Base-by-base conservation (phyloP, 2,797 vertebrate genomes). In the Lerista edwardsae region DNA sequence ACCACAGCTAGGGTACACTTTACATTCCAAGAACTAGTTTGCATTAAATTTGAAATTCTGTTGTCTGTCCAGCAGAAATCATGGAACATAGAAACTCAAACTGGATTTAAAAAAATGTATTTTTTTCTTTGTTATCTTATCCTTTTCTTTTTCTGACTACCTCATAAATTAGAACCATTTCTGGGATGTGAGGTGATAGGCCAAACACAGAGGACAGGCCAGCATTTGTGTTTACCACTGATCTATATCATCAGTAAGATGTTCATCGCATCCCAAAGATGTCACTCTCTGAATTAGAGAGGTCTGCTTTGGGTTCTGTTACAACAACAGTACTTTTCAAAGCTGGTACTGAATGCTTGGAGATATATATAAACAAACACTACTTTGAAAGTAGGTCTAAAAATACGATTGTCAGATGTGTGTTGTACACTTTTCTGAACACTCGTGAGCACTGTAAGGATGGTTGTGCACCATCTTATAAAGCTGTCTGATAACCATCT, bases 291-390 rank as follows among this genome's bases (percentile, higher is more conserved):
- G 41, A 90, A 83, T 59, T 27, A 78, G 65, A 67, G n/a, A 86
- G 11, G 36, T 12, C 67, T 79, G 31, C 64, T 67, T 86, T 86
- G 62, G 23, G 4, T 81, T 15, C 51, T 69, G 25, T 86, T 34
- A 64, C 6, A 73, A 59, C 78, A 75, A 39, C 81, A 79, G 41
- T 1, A 31, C 39, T 11, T 9, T 23, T 3, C 17, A 61, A 51
- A 41, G 9, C 25, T 4, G 21, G 62, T 82, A 79, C 44, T 80
- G 61, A 82, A 79, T 74, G 59, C 12, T 39, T 65, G 15, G 15
- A 73, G 31, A 55, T 47, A 47, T 11, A 39, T 64, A 27, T 65
- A 72, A 27, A 8, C 0, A 39, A 44, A 59, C 25, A 25, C n/a
- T 74, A 84, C 29, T 12, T 19, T 8, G 39, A 11, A 1, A 0